phyloP scores from a whole-genome alignment of 2,797 vertebrate species.

The Glossophaga mutica region DNA sequence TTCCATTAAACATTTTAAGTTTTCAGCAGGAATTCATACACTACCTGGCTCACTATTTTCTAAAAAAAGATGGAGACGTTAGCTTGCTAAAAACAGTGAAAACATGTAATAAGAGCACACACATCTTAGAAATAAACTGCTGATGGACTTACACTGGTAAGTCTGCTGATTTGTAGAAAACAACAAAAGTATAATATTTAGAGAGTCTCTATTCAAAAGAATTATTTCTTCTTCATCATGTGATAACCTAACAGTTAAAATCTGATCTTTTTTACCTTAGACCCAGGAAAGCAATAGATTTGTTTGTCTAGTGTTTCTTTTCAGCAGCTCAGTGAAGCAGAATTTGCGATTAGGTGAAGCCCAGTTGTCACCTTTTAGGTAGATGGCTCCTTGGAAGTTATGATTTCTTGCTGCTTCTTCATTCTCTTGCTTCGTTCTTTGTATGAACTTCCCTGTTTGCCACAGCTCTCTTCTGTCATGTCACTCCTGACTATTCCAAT shows the following conservation, averaged over 20 bases:
- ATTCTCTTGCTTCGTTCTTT: not conserved
- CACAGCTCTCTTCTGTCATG: not conserved
- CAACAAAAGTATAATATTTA: constrained; percentile 37
- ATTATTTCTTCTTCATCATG: constrained; percentile 17
- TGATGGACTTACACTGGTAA: not conserved
- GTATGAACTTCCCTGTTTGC: not conserved
- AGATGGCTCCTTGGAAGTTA: not conserved
- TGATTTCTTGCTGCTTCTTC: not conserved
- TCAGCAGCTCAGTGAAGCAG: not conserved
- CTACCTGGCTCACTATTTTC: constrained; percentile 36
- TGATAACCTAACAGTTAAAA: not conserved
- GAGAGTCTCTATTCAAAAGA: constrained; percentile 34
- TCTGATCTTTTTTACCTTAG: not conserved
- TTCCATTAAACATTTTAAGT: constrained; percentile 21
- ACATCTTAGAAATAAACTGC: constrained; percentile 16
- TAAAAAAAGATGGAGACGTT: constrained; percentile 44
- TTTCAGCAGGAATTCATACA: constrained; percentile 39
- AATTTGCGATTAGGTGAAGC: not conserved
- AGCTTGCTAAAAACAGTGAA: constrained; percentile 11
- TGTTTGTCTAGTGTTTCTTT: not conserved
- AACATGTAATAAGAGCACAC: not conserved
- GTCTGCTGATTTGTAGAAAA: not conserved
- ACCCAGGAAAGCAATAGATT: not conserved
- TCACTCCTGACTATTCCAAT: not conserved
- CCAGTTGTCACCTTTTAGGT: not conserved